Conservation (phyloP, 2,113 vertebrate genomes). For the Phaethon lepturus region DNA sequence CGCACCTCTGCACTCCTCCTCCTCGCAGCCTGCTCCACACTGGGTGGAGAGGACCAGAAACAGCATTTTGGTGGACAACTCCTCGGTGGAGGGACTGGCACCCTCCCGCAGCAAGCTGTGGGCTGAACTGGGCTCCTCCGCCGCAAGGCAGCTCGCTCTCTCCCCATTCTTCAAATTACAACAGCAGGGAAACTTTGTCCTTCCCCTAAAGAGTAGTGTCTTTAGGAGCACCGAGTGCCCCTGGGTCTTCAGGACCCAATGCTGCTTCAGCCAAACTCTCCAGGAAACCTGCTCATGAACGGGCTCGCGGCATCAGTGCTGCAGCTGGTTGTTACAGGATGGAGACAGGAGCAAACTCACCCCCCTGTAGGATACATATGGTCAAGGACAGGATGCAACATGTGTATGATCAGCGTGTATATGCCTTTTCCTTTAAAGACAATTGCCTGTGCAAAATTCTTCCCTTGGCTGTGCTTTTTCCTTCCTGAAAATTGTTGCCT, state of each 20-base stretch:
- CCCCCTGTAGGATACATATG: neutral
- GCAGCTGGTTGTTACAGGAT: neutral
- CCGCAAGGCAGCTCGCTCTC: neutral
- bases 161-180: fast-evolving
- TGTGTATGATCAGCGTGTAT: neutral
- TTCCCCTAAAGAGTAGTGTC: neutral
- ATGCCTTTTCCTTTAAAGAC: conserved; percentile 16
- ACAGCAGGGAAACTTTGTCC: neutral
- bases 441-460: neutral
- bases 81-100: neutral
- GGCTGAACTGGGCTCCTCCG: neutral
- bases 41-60: neutral
- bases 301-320: neutral
- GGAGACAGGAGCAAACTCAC: neutral
- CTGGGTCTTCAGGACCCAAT: neutral
- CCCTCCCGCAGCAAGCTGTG: fast-evolving
- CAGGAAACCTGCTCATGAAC: neutral
- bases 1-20: neutral
- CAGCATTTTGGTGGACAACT: neutral
- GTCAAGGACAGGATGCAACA: neutral
- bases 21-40: neutral
- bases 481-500: conserved; percentile 7
- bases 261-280: neutral
- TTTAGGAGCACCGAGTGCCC: fast-evolving
- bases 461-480: neutral